Base-by-base conservation (phyloP, 2,888 invertebrate genomes). In the Ormyrus nitidulus region DNA sequence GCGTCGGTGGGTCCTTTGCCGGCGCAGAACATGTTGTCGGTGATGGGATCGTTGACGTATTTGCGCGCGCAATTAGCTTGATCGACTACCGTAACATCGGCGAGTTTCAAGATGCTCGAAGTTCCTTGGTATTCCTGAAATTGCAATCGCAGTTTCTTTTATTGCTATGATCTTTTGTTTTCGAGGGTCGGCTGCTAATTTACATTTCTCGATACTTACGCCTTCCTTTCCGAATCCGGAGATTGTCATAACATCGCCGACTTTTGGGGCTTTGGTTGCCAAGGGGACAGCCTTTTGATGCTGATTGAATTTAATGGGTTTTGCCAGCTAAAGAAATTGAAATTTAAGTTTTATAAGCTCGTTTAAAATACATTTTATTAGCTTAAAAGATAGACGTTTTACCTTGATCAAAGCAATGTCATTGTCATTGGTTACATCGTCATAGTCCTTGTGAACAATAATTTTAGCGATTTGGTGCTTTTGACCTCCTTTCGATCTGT, bases 181-280 rank as follows among this genome's bases (percentile, higher is more conserved):
- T 58, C 13, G n/a, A 58, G 6, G 9, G 1, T 11, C n/a, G n/a
- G 6, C 19, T 11, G 3, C 2, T 59, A 5, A 7, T 8, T 44
- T 9, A 58, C 59, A 11, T 49, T 6, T 56, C 0, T 51, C 48
- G 10, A 44, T 46, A 82, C 80, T 62, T 73, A 82, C 82, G 19
- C 78, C 80, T 34, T 72, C 59, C n/a, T 80, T 77, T 51, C 83
- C 83, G 61, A 69, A 83, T 65, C 83, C 83, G 9, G 82, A 81
- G 48, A 83, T 79, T 9, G 53, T 75, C 77, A 83, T 74, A 58
- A 46, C 49, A 53, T 81, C 77, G 19, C 81, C 81, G 9, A 61
- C 46, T 62, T 79, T 59, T 0, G 82, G 81, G 1, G 74, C 62
- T 9, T 9, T 62, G 9, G 6, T 80, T 1, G 83, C 66, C 11